Conservation (phyloP, 2,113 vertebrate genomes). For the Cygnus atratus region DNA sequence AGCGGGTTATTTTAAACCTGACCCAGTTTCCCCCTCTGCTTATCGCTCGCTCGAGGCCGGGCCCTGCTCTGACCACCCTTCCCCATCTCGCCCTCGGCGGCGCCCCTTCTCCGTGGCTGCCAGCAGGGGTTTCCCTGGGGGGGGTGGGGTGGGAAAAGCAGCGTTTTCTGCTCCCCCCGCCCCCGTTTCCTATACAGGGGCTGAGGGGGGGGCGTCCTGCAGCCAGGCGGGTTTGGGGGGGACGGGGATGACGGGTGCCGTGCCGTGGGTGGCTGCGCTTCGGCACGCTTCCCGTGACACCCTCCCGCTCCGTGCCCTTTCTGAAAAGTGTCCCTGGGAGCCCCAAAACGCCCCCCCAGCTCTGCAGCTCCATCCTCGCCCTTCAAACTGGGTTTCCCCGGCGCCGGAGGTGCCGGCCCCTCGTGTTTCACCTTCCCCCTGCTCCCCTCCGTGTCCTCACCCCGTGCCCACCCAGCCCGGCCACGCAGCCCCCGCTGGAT, state of each 20-base stretch:
- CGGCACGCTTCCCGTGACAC: not conserved
- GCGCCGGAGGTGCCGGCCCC: rapidly evolving
- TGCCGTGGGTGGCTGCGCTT: not conserved
- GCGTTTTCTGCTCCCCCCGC: rapidly evolving
- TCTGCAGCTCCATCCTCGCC: not conserved
- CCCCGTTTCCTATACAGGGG: rapidly evolving
- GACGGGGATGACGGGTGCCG: rapidly evolving
- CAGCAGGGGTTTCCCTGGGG: not conserved
- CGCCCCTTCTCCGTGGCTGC: not conserved
- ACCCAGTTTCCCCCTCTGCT: conserved; percentile 63
- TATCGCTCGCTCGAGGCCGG: not conserved
- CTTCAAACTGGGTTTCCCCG: not conserved
- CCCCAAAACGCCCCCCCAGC: not conserved
- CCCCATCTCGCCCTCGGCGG: not conserved
- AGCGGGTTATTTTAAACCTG: conserved; percentile 76
- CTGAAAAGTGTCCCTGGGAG: not conserved
- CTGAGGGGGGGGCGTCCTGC: too few species aligned
- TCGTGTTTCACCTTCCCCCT: not conserved
- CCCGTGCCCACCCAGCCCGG: rapidly evolving
- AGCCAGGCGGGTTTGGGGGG: not conserved
- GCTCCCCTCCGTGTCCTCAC: not conserved
- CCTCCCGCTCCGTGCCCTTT: not conserved
- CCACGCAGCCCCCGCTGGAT: not conserved
- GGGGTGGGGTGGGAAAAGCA: not conserved
- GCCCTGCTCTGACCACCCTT: not conserved